A percentile compares a stretch with the other conserved stretches of the same genome.
These are phyloP conservation scores for Nowickia ferox DNA, from an alignment of 2,888 invertebrate species.

Conservation along the genomic window DNA sequence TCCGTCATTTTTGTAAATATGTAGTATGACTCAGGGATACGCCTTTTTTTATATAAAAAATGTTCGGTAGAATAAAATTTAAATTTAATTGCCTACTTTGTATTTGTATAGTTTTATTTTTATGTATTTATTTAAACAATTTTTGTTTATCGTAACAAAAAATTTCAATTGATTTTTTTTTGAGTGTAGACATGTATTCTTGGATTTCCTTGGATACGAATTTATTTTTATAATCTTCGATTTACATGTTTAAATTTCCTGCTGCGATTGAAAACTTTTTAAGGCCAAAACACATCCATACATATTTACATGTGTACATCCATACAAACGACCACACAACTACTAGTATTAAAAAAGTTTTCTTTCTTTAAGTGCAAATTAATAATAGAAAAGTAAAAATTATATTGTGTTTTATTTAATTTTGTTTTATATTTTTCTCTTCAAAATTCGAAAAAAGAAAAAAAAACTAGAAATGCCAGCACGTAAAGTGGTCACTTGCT, in stretches of 20 bases:
- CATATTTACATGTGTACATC: background rate
- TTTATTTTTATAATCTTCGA: constrained; percentile 38
- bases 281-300: background rate
- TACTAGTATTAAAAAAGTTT: constrained; percentile 21
- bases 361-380: constrained; percentile 19
- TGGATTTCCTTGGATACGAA: constrained; percentile 10
- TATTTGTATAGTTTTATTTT: constrained; percentile 8
- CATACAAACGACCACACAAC: background rate
- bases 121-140: too few relatives aligned
- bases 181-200: constrained; percentile 25
- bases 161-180: background rate
- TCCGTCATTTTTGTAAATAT: background rate
- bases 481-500: constrained; percentile 70
- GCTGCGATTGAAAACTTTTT: constrained; percentile 33
- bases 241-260: constrained; percentile 39
- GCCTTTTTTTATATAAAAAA: background rate
- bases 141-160: constrained; percentile 8
- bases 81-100: background rate
- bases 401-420: constrained; percentile 18
- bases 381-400: constrained; percentile 21
- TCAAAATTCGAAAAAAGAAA: constrained; percentile 42
- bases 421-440: constrained; percentile 17
- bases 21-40: background rate
- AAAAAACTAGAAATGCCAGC: constrained; percentile 55
- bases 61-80: background rate